Percentiles rank a stretch among this genome's conserved stretches.
Conservation (phyloP, 2,888 invertebrate species). For the Eilema caniola region DNA sequence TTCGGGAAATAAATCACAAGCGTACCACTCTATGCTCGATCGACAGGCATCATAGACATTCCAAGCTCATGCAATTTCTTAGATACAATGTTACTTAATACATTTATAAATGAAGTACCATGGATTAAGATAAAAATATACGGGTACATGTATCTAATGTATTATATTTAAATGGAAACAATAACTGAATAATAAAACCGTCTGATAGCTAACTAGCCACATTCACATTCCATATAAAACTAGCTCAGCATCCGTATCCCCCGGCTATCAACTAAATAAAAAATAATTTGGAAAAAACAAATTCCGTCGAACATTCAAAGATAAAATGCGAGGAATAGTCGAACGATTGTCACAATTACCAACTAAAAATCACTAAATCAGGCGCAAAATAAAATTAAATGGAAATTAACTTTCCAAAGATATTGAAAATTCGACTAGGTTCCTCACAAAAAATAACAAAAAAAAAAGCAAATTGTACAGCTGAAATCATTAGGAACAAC, state of each 20-base stretch:
- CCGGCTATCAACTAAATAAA: slow-evolving; percentile 38
- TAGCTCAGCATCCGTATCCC: slow-evolving; percentile 60
- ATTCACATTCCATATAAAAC: slow-evolving; percentile 52
- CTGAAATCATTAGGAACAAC: slow-evolving; percentile 82
- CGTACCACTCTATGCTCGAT: slow-evolving; percentile 35
- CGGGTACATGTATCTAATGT: slow-evolving; percentile 63
- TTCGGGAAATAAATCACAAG: slow-evolving; percentile 46
- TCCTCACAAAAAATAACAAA: slow-evolving; percentile 69
- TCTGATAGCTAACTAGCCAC: slow-evolving; percentile 59
- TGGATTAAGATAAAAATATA: slow-evolving; percentile 68
- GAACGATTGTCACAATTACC: slow-evolving; percentile 54
- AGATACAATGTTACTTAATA: slow-evolving; percentile 55
- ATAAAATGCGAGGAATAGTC: slow-evolving; percentile 61
- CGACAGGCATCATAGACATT: slow-evolving; percentile 41
- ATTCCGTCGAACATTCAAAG: slow-evolving; percentile 40
- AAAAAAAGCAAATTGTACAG: slow-evolving; percentile 72
- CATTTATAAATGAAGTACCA: slow-evolving; percentile 74
- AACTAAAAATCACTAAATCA: slow-evolving; percentile 69
- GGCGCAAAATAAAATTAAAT: slow-evolving; percentile 71
- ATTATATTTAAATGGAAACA: slow-evolving; percentile 75
- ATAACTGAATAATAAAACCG: slow-evolving; percentile 86
- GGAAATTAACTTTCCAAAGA: slow-evolving; percentile 53
- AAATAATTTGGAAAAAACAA: slow-evolving; percentile 39
- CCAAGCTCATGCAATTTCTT: slow-evolving; percentile 76
- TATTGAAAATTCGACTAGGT: slow-evolving; percentile 74